Evolutionary conservation across 1,140 invertebrate species (phyloP).

Genomic region (Hesperophylax magnus): DNA sequence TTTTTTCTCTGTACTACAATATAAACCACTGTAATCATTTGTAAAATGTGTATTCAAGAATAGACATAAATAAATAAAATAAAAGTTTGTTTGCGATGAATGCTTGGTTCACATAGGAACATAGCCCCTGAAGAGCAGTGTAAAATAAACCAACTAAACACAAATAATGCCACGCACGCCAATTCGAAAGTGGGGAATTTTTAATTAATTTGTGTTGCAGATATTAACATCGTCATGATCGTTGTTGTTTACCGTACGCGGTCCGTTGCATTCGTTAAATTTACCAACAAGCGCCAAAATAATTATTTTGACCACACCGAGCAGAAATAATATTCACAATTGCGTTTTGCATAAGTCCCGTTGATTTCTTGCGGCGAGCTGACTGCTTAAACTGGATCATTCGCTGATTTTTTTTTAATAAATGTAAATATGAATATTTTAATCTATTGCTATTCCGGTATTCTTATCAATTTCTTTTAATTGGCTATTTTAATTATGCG

Average conservation of each 20-base stretch:
- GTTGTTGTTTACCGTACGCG: not conserved
- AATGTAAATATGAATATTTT: not conserved
- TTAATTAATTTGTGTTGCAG: slow-evolving; percentile 2
- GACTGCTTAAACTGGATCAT: not conserved
- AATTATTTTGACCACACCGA: not conserved
- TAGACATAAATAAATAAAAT: too few species aligned
- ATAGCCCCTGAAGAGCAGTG: not conserved
- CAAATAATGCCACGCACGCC: not conserved
- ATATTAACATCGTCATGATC: slow-evolving; percentile 5
- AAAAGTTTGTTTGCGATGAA: not conserved
- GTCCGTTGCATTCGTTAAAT: not conserved
- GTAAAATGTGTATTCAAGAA: too few species aligned
- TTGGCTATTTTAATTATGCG: not conserved
- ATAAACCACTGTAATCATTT: too few species aligned
- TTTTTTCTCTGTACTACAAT: too few species aligned
- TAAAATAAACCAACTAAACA: slow-evolving; percentile 3
- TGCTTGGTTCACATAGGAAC: not conserved
- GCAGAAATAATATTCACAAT: not conserved
- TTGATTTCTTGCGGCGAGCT: not conserved
- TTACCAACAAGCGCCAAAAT: not conserved
- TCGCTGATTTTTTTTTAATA: not conserved
- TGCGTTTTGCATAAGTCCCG: not conserved
- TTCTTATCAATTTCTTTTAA: not conserved
- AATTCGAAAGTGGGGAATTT: slow-evolving; percentile 28
- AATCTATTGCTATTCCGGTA: not conserved